These are phyloP conservation scores for Thelaira solivaga DNA, from an alignment of 2,888 invertebrate genomes.

Conservation along the genomic window DNA sequence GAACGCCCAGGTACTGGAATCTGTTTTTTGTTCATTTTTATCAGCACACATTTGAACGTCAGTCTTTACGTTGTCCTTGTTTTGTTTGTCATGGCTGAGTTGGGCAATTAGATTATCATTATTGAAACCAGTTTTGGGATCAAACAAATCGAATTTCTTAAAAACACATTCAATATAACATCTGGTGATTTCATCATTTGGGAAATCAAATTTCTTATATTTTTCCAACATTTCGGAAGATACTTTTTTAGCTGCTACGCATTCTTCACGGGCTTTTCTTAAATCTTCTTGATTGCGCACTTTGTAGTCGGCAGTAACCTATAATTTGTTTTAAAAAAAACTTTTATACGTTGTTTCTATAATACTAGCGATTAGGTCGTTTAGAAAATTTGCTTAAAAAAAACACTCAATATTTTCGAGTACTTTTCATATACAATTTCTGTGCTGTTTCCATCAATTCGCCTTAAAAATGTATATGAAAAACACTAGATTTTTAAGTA, in stretches of 20 bases:
- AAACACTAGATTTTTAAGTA: no score
- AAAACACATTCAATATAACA: slow-evolving; percentile 77
- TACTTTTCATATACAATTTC: no score
- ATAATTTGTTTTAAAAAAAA: not conserved
- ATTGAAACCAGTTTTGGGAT: slow-evolving; percentile 74
- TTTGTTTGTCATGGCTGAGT: slow-evolving; percentile 73
- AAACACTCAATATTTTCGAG: no score
- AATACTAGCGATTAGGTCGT: no score
- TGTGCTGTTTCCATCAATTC: no score
- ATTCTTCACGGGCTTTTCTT: slow-evolving; percentile 73
- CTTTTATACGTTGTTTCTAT: no score
- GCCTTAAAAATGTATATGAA: no score
- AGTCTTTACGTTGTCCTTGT: slow-evolving; percentile 72
- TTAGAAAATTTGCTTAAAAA: not conserved
- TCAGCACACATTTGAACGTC: slow-evolving; percentile 76
- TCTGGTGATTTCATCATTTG: slow-evolving; percentile 75
- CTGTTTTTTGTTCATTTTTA: slow-evolving; percentile 74
- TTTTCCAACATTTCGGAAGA: slow-evolving; percentile 73
- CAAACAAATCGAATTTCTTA: slow-evolving; percentile 75
- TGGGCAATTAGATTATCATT: slow-evolving; percentile 75
- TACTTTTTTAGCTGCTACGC: slow-evolving; percentile 72
- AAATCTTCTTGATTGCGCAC: slow-evolving; percentile 75
- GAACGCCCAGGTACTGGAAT: slow-evolving; percentile 74
- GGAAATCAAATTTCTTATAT: slow-evolving; percentile 76
- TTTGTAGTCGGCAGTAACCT: slow-evolving; percentile 74